Evolutionary conservation across 2,888 invertebrate genomes (phyloP), one percentile per base, ranked within the genome.

Genomic region (Ormyrus pomaceus): DNA sequence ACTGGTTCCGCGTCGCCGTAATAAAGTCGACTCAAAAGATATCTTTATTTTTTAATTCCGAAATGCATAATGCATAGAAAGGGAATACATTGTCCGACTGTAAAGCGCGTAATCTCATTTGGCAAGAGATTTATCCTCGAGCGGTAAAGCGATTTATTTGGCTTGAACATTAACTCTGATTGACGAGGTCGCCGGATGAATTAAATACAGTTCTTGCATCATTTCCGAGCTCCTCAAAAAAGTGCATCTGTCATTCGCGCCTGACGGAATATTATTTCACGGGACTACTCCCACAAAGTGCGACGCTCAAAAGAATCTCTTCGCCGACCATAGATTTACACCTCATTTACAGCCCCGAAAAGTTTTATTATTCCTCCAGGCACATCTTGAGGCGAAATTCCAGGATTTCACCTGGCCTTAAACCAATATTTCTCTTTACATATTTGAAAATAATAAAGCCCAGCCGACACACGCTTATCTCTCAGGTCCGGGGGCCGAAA

Each of bases 91-190:
- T 59, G 19, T 70, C 8, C 11, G 9, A 10, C 55, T 46, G 50
- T n/a, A 45, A 53, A 53, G 6, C 5, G 34, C 10, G 13, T 72
- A 62, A 72, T 64, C 46, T 61, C 7, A 72, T 64, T 46, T n/a
- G 6, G 55, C n/a, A 61, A 46, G 58, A 55, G 13, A 45, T 46
- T 53, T 55, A 50, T 45, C 13, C 51, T 10, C 51, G 13, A 13
- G 45, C n/a, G 45, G 10, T 34, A 34, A 50, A 66, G 19, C n/a
- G 53, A 13, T 45, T 72, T 13, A 53, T 51, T 66, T 13, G 68
- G 58, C 34, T 59, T 13, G 5, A 48, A 34, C 55, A 2, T 11
- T 56, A 13, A 62, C 13, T 3, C 8, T 58, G 74, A 74, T 66
- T 45, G 66, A 66, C 51, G 34, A 19, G 48, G 50, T 48, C 51